phyloP scores from a whole-genome alignment of 2,888 invertebrate species.

The Formica aserva region DNA sequence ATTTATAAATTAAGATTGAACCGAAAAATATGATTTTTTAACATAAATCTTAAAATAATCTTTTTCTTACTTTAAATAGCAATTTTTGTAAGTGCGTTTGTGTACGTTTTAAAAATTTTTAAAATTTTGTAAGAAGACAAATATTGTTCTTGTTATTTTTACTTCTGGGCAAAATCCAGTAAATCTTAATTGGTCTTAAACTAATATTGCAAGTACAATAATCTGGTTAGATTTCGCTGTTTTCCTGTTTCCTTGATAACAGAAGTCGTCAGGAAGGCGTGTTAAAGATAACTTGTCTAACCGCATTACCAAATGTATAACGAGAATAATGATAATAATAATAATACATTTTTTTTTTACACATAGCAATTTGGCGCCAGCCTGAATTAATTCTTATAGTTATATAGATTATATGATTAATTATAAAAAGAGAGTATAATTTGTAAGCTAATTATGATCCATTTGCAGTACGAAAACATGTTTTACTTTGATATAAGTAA shows the following conservation, averaged over 20 bases:
- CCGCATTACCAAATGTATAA: conserved; percentile 14
- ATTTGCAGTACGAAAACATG: background rate
- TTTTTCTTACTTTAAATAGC: background rate
- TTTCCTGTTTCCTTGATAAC: conserved; percentile 32
- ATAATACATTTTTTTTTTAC: background rate
- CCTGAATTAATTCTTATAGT: background rate
- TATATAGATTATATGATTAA: conserved; percentile 3
- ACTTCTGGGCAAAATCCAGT: background rate
- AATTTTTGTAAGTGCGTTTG: background rate
- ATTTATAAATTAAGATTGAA: background rate
- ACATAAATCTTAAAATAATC: background rate
- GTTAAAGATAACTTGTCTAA: conserved; percentile 40
- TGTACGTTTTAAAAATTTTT: background rate
- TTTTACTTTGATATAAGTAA: background rate
- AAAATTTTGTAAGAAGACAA: background rate
- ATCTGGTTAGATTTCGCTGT: background rate
- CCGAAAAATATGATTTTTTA: background rate
- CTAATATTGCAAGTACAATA: background rate
- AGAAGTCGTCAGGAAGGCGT: conserved; percentile 1
- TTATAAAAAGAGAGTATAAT: background rate
- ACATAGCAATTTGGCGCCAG: background rate
- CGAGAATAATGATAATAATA: conserved; percentile 4
- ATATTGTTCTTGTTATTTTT: background rate
- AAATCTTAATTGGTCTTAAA: conserved; percentile 1
- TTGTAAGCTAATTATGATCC: background rate